Evolutionary conservation across 1,140 invertebrate species (phyloP).

Genomic region (Arctopsyche grandis): DNA sequence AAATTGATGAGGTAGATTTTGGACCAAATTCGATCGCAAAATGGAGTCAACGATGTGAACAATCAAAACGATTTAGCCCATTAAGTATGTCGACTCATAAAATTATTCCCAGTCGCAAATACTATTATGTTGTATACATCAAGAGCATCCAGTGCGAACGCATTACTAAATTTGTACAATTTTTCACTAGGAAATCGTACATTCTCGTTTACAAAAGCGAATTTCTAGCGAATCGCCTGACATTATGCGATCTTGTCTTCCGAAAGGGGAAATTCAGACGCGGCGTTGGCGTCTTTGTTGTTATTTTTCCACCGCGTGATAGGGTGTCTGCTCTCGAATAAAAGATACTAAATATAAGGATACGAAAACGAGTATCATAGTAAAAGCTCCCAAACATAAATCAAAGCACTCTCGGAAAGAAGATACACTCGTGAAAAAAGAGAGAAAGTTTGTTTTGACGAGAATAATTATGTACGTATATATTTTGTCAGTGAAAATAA

Average conservation of each 20-base stretch:
- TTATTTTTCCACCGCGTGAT: constrained; percentile 2
- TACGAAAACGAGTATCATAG: neutral
- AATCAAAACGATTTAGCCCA: too few relatives aligned
- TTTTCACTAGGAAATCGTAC: neutral
- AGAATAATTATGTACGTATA: neutral
- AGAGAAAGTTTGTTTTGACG: neutral
- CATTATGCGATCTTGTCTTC: constrained; percentile 16
- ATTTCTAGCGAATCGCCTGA: neutral
- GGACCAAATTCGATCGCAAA: neutral
- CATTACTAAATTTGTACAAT: neutral
- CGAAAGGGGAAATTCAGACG: too few relatives aligned
- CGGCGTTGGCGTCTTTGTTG: neutral
- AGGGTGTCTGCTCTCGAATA: neutral
- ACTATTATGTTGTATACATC: too few relatives aligned
- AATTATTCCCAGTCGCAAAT: too few relatives aligned
- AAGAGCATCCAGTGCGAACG: too few relatives aligned
- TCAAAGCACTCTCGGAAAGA: neutral
- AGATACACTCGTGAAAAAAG: too few relatives aligned
- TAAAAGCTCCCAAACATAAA: neutral
- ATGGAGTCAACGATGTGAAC: too few relatives aligned
- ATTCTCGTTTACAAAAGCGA: neutral
- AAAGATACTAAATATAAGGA: neutral
- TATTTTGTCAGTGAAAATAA: neutral
- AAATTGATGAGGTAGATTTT: constrained; percentile 2
- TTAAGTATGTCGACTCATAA: too few relatives aligned